A percentile compares a stretch with the other conserved stretches of the same genome.
These are phyloP conservation scores for Centropyge bicolor DNA, from an alignment of 2,797 vertebrate genomes.

Conservation along the genomic window DNA sequence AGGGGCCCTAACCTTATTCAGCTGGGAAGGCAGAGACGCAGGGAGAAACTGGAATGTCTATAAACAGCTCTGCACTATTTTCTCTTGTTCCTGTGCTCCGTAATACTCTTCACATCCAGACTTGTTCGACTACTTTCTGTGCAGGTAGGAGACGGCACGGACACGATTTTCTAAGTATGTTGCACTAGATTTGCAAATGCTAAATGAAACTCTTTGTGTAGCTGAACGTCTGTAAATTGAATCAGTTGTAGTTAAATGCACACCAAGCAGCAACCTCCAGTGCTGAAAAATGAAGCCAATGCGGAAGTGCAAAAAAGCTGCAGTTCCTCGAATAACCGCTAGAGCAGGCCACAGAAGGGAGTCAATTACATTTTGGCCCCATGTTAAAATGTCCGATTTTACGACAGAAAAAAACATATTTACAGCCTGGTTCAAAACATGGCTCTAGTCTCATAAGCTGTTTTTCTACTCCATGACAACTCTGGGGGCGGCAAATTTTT, in stretches of 20 bases:
- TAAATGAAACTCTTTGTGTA: background rate
- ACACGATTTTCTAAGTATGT: background rate
- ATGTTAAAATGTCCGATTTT: too few relatives aligned
- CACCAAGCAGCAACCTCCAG: too few relatives aligned
- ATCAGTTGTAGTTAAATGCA: background rate
- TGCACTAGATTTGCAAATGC: background rate
- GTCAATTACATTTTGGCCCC: too few relatives aligned
- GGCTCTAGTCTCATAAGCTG: too few relatives aligned
- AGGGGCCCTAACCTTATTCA: slow-evolving; percentile 21
- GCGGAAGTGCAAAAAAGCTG: too few relatives aligned
- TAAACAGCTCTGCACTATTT: slow-evolving; percentile 33
- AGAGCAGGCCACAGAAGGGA: too few relatives aligned
- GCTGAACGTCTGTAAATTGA: background rate
- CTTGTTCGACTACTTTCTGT: background rate
- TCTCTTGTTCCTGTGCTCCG: slow-evolving; percentile 7
- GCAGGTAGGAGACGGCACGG: background rate
- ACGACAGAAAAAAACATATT: too few relatives aligned
- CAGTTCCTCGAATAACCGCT: too few relatives aligned
- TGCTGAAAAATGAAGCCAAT: too few relatives aligned
- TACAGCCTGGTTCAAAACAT: too few relatives aligned
- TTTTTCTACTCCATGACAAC: too few relatives aligned
- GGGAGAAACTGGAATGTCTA: background rate
- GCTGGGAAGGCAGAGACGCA: slow-evolving; percentile 13
- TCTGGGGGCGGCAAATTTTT: too few relatives aligned
- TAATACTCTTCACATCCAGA: background rate